These are phyloP conservation scores for Danio jaintianensis DNA, from an alignment of 2,797 vertebrate genomes.

Conservation along the genomic window DNA sequence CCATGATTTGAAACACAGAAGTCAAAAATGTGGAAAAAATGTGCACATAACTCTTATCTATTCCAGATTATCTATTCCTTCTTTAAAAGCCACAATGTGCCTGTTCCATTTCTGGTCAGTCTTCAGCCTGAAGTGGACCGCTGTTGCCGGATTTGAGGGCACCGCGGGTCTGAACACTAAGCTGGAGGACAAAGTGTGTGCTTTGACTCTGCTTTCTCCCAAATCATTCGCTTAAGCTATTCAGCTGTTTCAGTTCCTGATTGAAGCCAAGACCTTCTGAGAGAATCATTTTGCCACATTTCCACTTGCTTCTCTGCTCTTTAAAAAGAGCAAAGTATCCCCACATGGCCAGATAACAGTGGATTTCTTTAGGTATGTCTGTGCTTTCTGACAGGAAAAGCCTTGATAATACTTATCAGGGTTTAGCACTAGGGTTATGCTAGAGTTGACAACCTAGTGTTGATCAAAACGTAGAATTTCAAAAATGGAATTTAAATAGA, in stretches of 20 bases:
- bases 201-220: neutral
- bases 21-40: neutral
- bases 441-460: no score
- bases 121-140: neutral
- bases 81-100: neutral
- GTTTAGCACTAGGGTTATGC: neutral
- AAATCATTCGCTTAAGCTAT: constrained; percentile 43
- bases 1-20: no score
- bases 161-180: constrained; percentile 22
- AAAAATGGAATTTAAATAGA: neutral
- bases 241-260: constrained; percentile 21
- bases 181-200: constrained; percentile 28
- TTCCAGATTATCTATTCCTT: constrained; percentile 19
- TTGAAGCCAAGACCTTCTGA: constrained; percentile 34
- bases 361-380: neutral
- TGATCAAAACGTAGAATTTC: neutral
- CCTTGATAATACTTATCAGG: neutral
- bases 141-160: constrained; percentile 26
- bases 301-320: neutral
- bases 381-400: neutral
- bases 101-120: constrained; percentile 13
- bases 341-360: neutral
- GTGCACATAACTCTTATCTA: neutral
- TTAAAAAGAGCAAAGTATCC: constrained; percentile 6
- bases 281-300: neutral